phyloP scores from a whole-genome alignment of 1,140 invertebrate genomes.

The Pollicipes pollicipes region DNA sequence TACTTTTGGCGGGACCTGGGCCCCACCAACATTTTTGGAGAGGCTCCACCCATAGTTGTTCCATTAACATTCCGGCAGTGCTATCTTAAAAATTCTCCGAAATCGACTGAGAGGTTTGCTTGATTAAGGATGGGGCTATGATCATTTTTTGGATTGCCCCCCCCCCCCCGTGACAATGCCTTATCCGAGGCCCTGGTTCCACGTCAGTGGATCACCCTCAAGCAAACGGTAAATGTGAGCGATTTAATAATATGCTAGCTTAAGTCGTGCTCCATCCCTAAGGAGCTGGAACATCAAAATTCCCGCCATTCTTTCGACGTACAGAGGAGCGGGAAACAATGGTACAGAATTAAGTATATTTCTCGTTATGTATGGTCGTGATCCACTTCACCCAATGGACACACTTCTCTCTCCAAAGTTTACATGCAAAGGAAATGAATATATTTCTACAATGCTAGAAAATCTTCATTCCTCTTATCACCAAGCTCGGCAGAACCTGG shows the following conservation, averaged over 20 bases:
- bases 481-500: too few relatives aligned
- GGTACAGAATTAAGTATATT: background rate
- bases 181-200: too few relatives aligned
- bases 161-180: too few relatives aligned
- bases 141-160: too few relatives aligned
- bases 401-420: background rate
- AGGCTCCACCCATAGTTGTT: too few relatives aligned
- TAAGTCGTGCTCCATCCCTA: background rate
- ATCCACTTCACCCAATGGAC: background rate
- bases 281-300: background rate
- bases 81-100: too few relatives aligned
- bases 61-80: too few relatives aligned
- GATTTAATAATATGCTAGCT: background rate
- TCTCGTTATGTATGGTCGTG: background rate
- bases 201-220: background rate
- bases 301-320: background rate
- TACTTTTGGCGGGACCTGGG: too few relatives aligned
- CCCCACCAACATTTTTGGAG: too few relatives aligned
- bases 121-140: too few relatives aligned
- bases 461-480: too few relatives aligned
- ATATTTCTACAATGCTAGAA: background rate
- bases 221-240: background rate
- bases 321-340: background rate
- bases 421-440: background rate
- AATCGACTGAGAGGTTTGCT: too few relatives aligned